Base-by-base conservation (phyloP, 2,797 vertebrate species). In the Merluccius polli region DNA sequence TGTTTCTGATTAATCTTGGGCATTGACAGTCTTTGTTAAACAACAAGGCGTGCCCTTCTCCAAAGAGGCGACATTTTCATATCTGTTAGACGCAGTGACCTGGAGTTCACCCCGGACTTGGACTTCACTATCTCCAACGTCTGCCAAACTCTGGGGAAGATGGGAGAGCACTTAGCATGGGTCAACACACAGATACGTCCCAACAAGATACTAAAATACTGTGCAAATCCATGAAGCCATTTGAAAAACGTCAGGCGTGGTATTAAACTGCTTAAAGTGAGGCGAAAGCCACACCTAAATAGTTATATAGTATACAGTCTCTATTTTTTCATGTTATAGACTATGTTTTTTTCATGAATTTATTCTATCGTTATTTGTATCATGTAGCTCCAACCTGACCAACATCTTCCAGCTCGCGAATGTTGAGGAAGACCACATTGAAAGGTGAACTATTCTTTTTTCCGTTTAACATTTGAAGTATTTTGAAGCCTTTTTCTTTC, bases 11-110 rank as follows among this genome's bases (percentile, higher is more conserved):
- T 99, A 98, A 99, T 99, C 97, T 98, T 96, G 92, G 90, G 94
- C 96, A 97, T 96, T 99, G 97, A 98, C 98, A 99, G 96, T 99
- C 98, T 99, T 99, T 99, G 98, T 98, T 98, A 98, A 98, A 97
- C 96, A 98, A 97, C 96, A 96, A 97, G 98, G 96, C 96, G 94
- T 95, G 94, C 95, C 95, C 95, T 95, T 79, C 94, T 84, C 90
- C 84, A 91, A 96, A 95, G 94, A 95, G 95, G 95, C 93, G 95
- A 97, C 96, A 97, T 98, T 99, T 99, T 99, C 96, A 98, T 98
- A 98, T 98, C 96, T 96, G 96, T 98, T 97, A 99, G 97, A 99
- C 97, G 95, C 94, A 88, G 90, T 99, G 97, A 99, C 96, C 98
- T 96, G 95, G 95, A 95, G 93, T 97, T 99, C 97, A 99, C 96